Conservation (phyloP, 2,888 invertebrate species). For the Torymus auratus region DNA sequence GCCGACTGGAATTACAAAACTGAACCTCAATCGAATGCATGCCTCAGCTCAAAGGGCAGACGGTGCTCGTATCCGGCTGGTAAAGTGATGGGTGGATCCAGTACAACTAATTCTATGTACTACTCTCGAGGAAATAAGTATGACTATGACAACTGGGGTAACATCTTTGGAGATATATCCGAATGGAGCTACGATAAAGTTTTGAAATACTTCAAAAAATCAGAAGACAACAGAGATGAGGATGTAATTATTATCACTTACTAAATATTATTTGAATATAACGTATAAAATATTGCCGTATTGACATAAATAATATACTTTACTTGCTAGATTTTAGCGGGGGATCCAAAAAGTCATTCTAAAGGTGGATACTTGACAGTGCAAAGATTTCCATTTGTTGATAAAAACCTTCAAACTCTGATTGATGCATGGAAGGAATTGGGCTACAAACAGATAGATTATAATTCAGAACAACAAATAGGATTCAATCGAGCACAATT, state of each 20-base stretch:
- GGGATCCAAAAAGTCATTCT: not conserved
- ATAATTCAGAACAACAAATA: conserved; percentile 1
- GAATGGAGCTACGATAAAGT: no score
- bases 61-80: not conserved
- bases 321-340: no score
- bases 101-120: conserved; percentile 5
- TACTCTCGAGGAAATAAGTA: conserved; percentile 8
- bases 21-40: not conserved
- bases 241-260: no score
- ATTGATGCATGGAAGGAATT: conserved; percentile 14
- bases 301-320: no score
- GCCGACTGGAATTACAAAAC: conserved; percentile 13
- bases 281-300: no score
- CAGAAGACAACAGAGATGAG: no score
- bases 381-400: not conserved
- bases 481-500: conserved; percentile 1
- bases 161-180: no score
- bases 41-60: no score
- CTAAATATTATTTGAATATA: no score
- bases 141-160: not conserved
- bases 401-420: conserved; percentile 5
- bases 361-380: conserved; percentile 5
- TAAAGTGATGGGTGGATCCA: conserved; percentile 23
- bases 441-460: conserved; percentile 74
- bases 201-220: no score